A percentile compares a stretch with the other conserved stretches of the same genome.
Evolutionary conservation across 92 coral and sea anemone genomes (phyloP).

Genomic region (Zoanthus sansibaricus): DNA sequence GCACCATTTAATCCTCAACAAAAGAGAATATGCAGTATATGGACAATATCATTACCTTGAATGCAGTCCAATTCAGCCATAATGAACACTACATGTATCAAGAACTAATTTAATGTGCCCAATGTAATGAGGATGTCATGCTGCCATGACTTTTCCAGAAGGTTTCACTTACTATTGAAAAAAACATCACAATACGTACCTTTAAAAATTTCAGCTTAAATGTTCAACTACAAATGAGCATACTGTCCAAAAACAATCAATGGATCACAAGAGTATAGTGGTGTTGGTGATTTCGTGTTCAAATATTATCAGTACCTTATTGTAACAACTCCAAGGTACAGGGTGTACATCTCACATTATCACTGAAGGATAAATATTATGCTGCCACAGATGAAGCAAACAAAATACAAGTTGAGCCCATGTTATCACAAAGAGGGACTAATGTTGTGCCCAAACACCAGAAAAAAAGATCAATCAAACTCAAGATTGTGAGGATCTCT

Average conservation of each 20-base stretch:
- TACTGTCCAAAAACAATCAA: constrained; percentile 47
- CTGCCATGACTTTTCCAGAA: constrained; percentile 51
- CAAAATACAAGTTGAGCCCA: constrained; percentile 51
- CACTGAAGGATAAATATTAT: constrained; percentile 50
- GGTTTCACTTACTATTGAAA: constrained; percentile 36
- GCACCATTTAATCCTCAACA: constrained; percentile 49
- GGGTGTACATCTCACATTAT: constrained; percentile 48
- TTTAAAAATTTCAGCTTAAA: constrained; percentile 47
- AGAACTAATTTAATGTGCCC: constrained; percentile 57
- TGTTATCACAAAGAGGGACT: constrained; percentile 46
- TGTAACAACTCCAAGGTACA: too few species aligned
- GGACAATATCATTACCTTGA: constrained; percentile 41
- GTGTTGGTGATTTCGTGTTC: constrained; percentile 47
- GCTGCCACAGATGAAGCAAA: constrained; percentile 55
- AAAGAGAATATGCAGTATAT: constrained; percentile 45
- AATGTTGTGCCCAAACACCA: constrained; percentile 33
- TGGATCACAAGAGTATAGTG: constrained; percentile 55
- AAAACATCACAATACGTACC: constrained; percentile 47
- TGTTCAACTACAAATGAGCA: constrained; percentile 50
- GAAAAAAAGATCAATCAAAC: constrained; percentile 37
- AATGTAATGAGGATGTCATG: constrained; percentile 38
- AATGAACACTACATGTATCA: constrained; percentile 55
- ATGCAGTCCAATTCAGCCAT: constrained; percentile 33
- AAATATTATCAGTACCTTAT: too few species aligned
- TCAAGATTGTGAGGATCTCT: constrained; percentile 50